Conservation (phyloP, 2,888 invertebrate species). For the Ornithoptera priamus region DNA sequence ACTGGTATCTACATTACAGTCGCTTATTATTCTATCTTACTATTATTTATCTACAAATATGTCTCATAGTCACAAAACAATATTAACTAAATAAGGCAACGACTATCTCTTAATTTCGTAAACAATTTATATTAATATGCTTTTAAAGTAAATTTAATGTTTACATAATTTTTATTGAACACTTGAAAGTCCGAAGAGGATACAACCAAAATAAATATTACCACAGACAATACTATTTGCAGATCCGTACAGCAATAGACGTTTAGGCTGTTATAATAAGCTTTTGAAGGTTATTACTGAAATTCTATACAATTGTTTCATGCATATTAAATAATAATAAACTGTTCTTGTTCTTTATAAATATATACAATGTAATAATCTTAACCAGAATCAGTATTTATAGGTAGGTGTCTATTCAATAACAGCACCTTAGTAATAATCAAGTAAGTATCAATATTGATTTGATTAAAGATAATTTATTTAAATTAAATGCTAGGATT, state of each 20-base stretch:
- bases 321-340: slow-evolving; percentile 22
- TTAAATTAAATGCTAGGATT: slow-evolving; percentile 43
- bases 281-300: slow-evolving; percentile 15
- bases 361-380: slow-evolving; percentile 26
- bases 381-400: slow-evolving; percentile 18
- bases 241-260: slow-evolving; percentile 18
- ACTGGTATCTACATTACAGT: slow-evolving; percentile 77
- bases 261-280: slow-evolving; percentile 19
- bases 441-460: slow-evolving; percentile 46
- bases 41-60: slow-evolving; percentile 69
- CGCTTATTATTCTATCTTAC: slow-evolving; percentile 73
- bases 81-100: slow-evolving; percentile 80
- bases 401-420: slow-evolving; percentile 38
- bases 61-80: slow-evolving; percentile 78
- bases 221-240: slow-evolving; percentile 40
- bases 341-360: slow-evolving; percentile 2
- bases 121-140: slow-evolving; percentile 53
- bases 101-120: slow-evolving; percentile 73
- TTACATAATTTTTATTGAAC: slow-evolving; percentile 55
- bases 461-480: slow-evolving; percentile 41
- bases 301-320: slow-evolving; percentile 2
- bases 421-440: slow-evolving; percentile 44
- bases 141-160: slow-evolving; percentile 51
- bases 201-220: slow-evolving; percentile 40
- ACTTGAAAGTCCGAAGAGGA: slow-evolving; percentile 56